Conservation (phyloP, 2,888 invertebrate species). For the Cryptus viduatorius region DNA sequence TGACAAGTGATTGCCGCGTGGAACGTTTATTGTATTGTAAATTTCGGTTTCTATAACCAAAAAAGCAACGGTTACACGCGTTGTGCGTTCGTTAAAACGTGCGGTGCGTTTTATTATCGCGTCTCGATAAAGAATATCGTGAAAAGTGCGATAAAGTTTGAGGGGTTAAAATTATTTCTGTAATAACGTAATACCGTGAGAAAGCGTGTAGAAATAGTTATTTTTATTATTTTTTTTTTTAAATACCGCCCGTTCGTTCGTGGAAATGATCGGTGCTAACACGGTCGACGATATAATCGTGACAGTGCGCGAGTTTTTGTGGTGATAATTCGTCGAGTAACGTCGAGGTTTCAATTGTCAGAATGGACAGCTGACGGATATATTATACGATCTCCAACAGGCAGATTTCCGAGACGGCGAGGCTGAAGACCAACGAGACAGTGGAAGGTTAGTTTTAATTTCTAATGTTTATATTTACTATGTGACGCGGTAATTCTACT, state of each 20-base stretch:
- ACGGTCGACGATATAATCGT: constrained; percentile 33
- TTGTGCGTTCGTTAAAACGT: background rate
- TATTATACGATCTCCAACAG: constrained; percentile 68
- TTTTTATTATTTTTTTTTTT: constrained; percentile 20
- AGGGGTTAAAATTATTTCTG: background rate
- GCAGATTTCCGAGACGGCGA: constrained; percentile 71
- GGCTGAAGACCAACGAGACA: constrained; percentile 73
- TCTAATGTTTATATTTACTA: background rate
- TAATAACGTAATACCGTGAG: background rate
- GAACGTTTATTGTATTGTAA: constrained; percentile 12
- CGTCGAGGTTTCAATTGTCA: constrained; percentile 63
- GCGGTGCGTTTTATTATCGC: background rate
- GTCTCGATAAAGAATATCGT: background rate
- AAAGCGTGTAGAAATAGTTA: background rate
- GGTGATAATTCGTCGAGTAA: constrained; percentile 62
- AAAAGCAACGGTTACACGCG: background rate
- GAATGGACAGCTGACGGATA: constrained; percentile 81
- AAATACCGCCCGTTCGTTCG: background rate
- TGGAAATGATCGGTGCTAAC: constrained; percentile 51
- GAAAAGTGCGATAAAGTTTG: constrained; percentile 5
- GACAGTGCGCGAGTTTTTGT: constrained; percentile 54
- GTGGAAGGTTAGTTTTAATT: constrained; percentile 74
- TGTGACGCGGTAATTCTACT: background rate
- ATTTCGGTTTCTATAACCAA: constrained; percentile 26
- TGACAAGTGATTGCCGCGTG: constrained; percentile 56